Evolutionary conservation across 2,888 invertebrate genomes (phyloP).

Genomic region (Liopterus haemorrhoidalis): DNA sequence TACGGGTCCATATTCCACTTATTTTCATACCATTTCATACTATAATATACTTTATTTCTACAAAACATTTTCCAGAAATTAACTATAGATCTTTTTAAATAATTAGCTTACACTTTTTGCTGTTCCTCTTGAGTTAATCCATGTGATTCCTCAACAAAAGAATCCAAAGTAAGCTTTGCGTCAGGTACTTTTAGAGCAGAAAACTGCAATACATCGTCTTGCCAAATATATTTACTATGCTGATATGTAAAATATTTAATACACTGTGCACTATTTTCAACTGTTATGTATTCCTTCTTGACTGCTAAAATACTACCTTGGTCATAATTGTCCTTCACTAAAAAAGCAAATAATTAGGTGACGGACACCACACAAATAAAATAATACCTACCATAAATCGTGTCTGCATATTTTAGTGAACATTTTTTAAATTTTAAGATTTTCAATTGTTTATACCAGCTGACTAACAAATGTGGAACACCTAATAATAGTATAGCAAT

Average conservation of each 20-base stretch:
- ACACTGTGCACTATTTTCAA: slow-evolving; percentile 46
- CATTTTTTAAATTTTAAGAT: slow-evolving; percentile 52
- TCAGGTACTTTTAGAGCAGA: slow-evolving; percentile 48
- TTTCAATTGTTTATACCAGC: slow-evolving; percentile 53
- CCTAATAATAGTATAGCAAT: slow-evolving; percentile 50
- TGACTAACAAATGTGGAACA: slow-evolving; percentile 52
- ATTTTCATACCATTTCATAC: too few relatives aligned
- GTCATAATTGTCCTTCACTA: slow-evolving; percentile 50
- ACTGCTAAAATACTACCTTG: slow-evolving; percentile 47
- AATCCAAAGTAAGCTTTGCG: slow-evolving; percentile 48
- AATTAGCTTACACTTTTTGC: slow-evolving; percentile 51
- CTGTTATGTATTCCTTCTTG: slow-evolving; percentile 45
- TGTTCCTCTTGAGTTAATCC: slow-evolving; percentile 53
- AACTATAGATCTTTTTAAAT: neutral
- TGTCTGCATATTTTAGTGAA: slow-evolving; percentile 51
- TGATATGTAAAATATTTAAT: slow-evolving; percentile 53
- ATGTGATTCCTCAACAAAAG: slow-evolving; percentile 49
- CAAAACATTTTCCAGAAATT: slow-evolving; percentile 12
- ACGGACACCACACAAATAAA: slow-evolving; percentile 3
- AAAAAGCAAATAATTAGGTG: slow-evolving; percentile 24
- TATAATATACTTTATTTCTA: too few relatives aligned
- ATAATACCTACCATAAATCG: slow-evolving; percentile 50
- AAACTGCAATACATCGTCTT: slow-evolving; percentile 48
- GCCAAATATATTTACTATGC: slow-evolving; percentile 54
- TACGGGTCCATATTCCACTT: too few relatives aligned